These are phyloP conservation scores for Sapajus apella DNA, from an alignment of 2,113 vertebrate species.

Conservation along the genomic window DNA sequence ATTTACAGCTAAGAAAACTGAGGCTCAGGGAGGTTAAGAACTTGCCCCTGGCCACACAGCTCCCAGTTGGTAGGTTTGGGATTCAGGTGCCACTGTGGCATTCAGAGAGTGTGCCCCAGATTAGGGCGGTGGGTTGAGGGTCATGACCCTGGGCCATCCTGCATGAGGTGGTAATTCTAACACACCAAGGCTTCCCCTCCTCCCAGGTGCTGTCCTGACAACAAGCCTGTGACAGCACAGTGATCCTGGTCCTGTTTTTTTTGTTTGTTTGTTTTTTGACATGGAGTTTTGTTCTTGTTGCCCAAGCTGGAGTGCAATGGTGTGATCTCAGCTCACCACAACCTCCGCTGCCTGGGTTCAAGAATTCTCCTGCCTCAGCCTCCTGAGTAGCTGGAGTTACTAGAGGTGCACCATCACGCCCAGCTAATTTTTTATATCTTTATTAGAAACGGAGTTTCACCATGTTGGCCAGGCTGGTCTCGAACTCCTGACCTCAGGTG, in stretches of 20 bases:
- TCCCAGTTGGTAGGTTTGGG: not conserved
- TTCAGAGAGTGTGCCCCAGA: rapidly evolving
- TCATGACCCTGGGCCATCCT: not conserved
- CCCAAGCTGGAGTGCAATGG: too few species aligned
- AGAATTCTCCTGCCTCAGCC: too few species aligned
- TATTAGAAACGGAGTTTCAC: too few species aligned
- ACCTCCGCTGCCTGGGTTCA: too few species aligned
- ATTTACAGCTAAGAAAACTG: not conserved
- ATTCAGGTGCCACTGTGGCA: rapidly evolving
- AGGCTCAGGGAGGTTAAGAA: not conserved
- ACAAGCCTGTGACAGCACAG: not conserved
- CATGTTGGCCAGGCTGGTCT: too few species aligned
- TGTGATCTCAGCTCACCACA: too few species aligned
- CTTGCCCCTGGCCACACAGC: not conserved
- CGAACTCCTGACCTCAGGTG: too few species aligned
- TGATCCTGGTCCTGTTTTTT: not conserved
- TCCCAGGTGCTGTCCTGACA: not conserved
- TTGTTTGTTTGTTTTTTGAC: too few species aligned
- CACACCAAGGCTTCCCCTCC: not conserved
- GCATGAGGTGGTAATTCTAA: rapidly evolving
- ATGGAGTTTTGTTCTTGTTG: too few species aligned
- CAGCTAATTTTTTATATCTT: too few species aligned
- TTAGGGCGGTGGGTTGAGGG: rapidly evolving
- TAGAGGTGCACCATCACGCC: too few species aligned
- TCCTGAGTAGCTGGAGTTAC: too few species aligned